These are phyloP conservation scores for Dipus sagitta DNA, from an alignment of 2,797 vertebrate genomes.

Conservation along the genomic window DNA sequence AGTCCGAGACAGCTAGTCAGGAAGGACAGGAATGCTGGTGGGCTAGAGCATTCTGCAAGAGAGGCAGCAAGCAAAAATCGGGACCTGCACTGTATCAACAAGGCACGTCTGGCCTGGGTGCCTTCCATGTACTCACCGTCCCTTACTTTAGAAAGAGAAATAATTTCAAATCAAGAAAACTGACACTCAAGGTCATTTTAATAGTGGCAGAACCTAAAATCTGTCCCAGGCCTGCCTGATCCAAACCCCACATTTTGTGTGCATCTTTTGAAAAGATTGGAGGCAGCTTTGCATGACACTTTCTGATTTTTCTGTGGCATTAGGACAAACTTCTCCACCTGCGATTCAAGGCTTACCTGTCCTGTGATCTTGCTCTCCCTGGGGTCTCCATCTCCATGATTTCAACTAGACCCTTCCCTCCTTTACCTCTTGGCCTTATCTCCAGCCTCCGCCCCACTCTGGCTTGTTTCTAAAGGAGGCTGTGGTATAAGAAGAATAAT, in stretches of 20 bases:
- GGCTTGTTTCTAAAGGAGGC: background rate
- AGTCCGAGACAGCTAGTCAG: background rate
- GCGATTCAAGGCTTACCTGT: background rate
- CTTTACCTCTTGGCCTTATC: accelerated
- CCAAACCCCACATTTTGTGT: background rate
- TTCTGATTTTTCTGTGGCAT: background rate
- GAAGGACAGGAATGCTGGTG: background rate
- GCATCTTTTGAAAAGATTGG: background rate
- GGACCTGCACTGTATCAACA: accelerated
- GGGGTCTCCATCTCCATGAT: background rate
- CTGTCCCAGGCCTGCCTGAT: background rate
- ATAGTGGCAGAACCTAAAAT: background rate
- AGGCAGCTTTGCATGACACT: background rate
- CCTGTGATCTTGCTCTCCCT: too few species aligned
- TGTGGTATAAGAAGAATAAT: background rate
- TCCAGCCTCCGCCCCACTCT: accelerated
- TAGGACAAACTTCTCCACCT: background rate
- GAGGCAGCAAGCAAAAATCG: background rate
- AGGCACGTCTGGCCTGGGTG: too few species aligned
- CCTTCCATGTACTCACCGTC: background rate
- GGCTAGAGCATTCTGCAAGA: background rate
- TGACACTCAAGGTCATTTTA: background rate
- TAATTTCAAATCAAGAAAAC: background rate
- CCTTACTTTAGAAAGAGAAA: background rate
- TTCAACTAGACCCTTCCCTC: background rate